Base-by-base conservation (phyloP, 1,140 invertebrate genomes). In the Caenorhabditis briggsae region DNA sequence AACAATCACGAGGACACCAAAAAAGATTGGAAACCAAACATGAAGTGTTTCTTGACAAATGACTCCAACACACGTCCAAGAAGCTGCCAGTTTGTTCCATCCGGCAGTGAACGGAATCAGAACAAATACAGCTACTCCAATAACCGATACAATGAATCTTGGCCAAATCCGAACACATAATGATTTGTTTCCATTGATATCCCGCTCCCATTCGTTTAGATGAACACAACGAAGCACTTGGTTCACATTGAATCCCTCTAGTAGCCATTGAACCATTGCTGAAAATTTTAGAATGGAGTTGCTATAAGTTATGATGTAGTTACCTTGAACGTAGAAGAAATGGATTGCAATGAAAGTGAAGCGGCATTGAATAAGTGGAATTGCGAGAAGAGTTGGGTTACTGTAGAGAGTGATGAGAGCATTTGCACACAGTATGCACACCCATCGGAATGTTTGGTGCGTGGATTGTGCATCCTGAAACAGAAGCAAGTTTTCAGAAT, bases 381-480 rank as follows among this genome's bases (percentile, higher is more conserved):
- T 78, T 9, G 12, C 70, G 23, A 78, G 23, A 11, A 78, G 7
- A 0, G 70, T 78, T 8, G 70, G 70, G 14, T 78, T 78, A 78
- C 70, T 78, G 33, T 16, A 78, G 0, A 78, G 6, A 11, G 12
- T 18, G 46, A 50, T 20, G 0, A 78, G 50, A 6, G 50, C 12
- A 8, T 46, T 46, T 8, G 65, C 65, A 5, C 12, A 11, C 11
- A 9, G 2, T 8, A 43, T 78, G 1, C 18, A 50, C 11, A 18
- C 20, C 0, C 18, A 46, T n/a, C 70, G 70, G 8, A 78, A 33
- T 11, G 46, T 46, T 78, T 78, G 70, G 11, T 78, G 70, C 11
- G 70, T 78, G 43, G 20, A 46, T 78, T 78, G 70, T 5, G 46
- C 18, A 5, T 78, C 70, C 70, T 78, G 46, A 23, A 74, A 74